Evolutionary conservation across 2,797 vertebrate genomes (phyloP), one percentile per base, ranked within the genome.

Genomic region (Oreortyx pictus): DNA sequence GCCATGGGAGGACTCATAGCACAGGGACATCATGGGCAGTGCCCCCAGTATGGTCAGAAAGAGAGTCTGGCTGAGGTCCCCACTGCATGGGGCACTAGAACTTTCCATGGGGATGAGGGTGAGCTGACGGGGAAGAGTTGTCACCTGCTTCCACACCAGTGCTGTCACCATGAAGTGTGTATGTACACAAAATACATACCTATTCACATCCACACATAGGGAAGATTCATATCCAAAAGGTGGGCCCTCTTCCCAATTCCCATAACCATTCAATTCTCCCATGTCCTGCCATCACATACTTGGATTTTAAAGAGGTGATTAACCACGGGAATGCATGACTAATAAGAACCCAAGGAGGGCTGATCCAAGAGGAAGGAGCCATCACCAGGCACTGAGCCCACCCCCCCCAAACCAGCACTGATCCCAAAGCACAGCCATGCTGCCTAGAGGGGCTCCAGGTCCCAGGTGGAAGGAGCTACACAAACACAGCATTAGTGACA

Each of bases 401-500:
- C 62, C 52, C 24, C 61, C 17, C n/a, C n/a, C n/a, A n/a, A n/a
- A n/a, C n/a, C 3, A 23, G 47, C 50, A 5, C 31, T 11, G 9
- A 14, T 19, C 65, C 65, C 0, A 3, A 18, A 43, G 49, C 43
- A 47, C n/a, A 62, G 8, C 56, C 0, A 0, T 3, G 3, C 0
- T 0, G 16, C 0, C 0, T 8, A 54, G 46, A n/a, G 39, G 37
- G 65, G 18, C 46, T 50, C 0, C 0, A 27, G 49, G 29, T 33
- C n/a, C 50, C 41, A 3, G 71, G 46, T 54, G 56, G 31, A 43
- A 62, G 64, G 20, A 67, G 5, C 8, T 35, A 31, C 33, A 25
- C 39, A 65, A 82, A 65, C 24, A 37, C 0, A 19, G 19, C 7
- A 47, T 3, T 31, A 39, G n/a, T 6, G 1, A 27, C 18, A 7